These are phyloP conservation scores for Ditula angustiorana DNA, from an alignment of 2,888 invertebrate genomes.

Conservation along the genomic window DNA sequence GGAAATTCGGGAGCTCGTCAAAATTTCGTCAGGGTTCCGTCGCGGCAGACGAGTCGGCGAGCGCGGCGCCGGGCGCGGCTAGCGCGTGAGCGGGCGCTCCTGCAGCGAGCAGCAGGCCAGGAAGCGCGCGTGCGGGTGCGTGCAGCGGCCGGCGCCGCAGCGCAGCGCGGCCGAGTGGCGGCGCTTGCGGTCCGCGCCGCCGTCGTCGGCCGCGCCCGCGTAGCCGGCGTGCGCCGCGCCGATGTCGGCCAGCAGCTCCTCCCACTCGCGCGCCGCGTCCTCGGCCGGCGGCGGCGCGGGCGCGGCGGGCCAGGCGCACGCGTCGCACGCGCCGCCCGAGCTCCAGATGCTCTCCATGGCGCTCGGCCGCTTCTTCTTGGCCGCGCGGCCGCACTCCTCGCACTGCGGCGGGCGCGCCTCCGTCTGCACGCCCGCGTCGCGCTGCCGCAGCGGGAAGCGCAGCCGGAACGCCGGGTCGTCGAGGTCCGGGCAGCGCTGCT, in stretches of 20 bases:
- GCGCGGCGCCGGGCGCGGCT: slow-evolving; percentile 42
- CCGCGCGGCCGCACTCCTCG: slow-evolving; percentile 69
- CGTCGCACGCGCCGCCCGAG: slow-evolving; percentile 62
- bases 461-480: slow-evolving; percentile 83
- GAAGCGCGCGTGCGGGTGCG: slow-evolving; percentile 80
- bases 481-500: slow-evolving; percentile 68
- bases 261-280: slow-evolving; percentile 86
- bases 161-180: slow-evolving; percentile 82
- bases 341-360: slow-evolving; percentile 62
- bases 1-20: background rate
- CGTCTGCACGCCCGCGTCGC: slow-evolving; percentile 70
- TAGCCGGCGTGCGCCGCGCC: slow-evolving; percentile 83
- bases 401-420: slow-evolving; percentile 60
- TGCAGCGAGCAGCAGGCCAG: slow-evolving; percentile 77
- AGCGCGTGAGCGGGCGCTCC: slow-evolving; percentile 81
- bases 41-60: slow-evolving; percentile 10
- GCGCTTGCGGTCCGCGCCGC: slow-evolving; percentile 83
- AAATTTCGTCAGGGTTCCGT: background rate
- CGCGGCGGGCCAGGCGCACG: slow-evolving; percentile 55
- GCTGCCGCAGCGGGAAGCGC: slow-evolving; percentile 87
- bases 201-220: slow-evolving; percentile 55
- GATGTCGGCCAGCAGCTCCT: slow-evolving; percentile 86
- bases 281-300: slow-evolving; percentile 54
- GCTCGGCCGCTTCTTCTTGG: slow-evolving; percentile 74
- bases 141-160: slow-evolving; percentile 59